phyloP scores from a whole-genome alignment of 2,797 vertebrate species.

The Pseudochirops corinnae region DNA sequence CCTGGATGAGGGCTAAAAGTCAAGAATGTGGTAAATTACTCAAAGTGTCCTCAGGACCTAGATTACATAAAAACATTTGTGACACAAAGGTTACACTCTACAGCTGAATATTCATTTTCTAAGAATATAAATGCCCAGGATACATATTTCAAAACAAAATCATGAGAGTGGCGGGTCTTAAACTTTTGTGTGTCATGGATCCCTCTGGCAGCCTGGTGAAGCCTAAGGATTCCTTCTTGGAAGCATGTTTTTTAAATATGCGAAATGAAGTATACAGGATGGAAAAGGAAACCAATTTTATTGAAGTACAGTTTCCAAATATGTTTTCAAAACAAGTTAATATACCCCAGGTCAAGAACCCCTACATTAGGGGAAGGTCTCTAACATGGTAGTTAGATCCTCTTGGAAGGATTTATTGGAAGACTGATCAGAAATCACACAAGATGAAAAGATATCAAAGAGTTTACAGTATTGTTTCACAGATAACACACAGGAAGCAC shows the following conservation, averaged over 20 bases:
- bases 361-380: background rate
- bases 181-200: background rate
- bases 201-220: background rate
- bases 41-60: background rate
- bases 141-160: background rate
- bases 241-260: background rate
- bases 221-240: background rate
- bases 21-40: background rate
- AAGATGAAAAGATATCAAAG: background rate
- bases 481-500: too few species aligned
- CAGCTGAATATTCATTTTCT: background rate
- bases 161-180: background rate
- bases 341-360: background rate
- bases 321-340: background rate
- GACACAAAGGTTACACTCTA: background rate
- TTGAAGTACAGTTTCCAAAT: background rate
- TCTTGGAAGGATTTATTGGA: background rate
- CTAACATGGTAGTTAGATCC: background rate
- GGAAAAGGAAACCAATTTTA: background rate
- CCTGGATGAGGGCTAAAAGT: background rate
- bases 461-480: background rate
- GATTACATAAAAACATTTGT: background rate
- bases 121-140: background rate
- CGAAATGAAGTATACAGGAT: background rate
- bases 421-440: background rate